A percentile compares a stretch with the other conserved stretches of the same genome.
Conservation (phyloP, 2,888 invertebrate species). For the Pheosia gnoma region DNA sequence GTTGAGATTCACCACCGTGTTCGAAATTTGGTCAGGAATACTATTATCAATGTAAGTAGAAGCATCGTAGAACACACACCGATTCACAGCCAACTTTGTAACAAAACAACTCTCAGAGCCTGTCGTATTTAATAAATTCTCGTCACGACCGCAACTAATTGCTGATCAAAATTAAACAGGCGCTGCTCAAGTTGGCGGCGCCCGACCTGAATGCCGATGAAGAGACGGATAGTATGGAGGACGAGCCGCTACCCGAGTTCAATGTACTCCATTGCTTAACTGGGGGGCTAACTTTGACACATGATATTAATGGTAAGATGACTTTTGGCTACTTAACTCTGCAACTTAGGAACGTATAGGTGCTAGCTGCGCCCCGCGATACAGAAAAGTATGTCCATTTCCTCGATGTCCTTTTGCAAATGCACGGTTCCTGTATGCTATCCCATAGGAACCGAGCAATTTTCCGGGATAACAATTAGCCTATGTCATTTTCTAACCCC, state of each 20-base stretch:
- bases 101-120: slow-evolving; percentile 5
- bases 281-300: slow-evolving; percentile 56
- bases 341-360: too few relatives aligned
- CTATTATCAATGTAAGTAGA: too few relatives aligned
- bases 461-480: too few relatives aligned
- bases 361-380: too few relatives aligned
- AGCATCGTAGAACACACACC: too few relatives aligned
- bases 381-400: too few relatives aligned
- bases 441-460: too few relatives aligned
- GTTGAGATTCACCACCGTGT: too few relatives aligned
- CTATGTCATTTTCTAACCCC: too few relatives aligned
- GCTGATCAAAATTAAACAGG: slow-evolving; percentile 65
- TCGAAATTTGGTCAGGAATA: too few relatives aligned
- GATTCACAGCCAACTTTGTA: neutral
- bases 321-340: neutral
- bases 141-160: slow-evolving; percentile 46
- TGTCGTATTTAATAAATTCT: slow-evolving; percentile 17
- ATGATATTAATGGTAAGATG: slow-evolving; percentile 19
- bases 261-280: slow-evolving; percentile 67
- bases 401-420: too few relatives aligned
- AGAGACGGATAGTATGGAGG: slow-evolving; percentile 50
- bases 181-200: slow-evolving; percentile 72
- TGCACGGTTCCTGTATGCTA: too few relatives aligned
- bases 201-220: slow-evolving; percentile 74
- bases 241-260: slow-evolving; percentile 63